Base-by-base conservation (phyloP, 2,113 vertebrate genomes). In the Muscicapa adusta region DNA sequence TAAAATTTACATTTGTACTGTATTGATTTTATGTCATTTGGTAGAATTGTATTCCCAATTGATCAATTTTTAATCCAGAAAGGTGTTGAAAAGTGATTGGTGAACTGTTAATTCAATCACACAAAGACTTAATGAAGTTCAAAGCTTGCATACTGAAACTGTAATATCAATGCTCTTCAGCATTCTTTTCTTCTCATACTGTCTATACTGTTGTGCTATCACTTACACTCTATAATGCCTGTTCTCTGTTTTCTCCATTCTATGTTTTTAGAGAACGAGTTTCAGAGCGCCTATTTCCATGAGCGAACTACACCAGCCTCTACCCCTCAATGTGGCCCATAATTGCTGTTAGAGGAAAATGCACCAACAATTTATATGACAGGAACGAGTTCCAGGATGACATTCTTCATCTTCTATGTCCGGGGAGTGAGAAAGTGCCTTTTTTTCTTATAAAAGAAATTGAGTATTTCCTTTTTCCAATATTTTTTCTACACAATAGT, bases 341-440 rank as follows among this genome's bases (percentile, higher is more conserved):
- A 65, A 73, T 2, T 43, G 20, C 54, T 57, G 23, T 57, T 57
- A 10, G 4, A 68, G 20, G 6, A 92, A 89, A 72, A 82, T 1
- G 3, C 10, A 76, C 10, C 31, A 40, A 72, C 28, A 36, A 70
- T 72, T 85, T 31, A 40, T 25, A 22, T 18, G 54, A 42, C 7
- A 62, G 18, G 7, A 65, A 68, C 12, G 29, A 87, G 23, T 33
- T 93, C 38, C 58, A 91, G 33, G 26, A 74, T 6, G 18, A 43
- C 6, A 45, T 38, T 71, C 29, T 61, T 75, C 31, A 65, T 19
- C 58, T 79, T 58, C 53, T 58, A 13, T 2, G 8, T 18, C 8
- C 53, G 24, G 0, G 2, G 22, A 85, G 10, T 67, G 9, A 67
- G 4, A 77, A 0, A 65, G 8, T 12, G 4, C 5, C 14, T 42